Percentiles rank a stretch among this genome's conserved stretches.
Conservation (phyloP, 2,797 vertebrate species). For the Potorous gilbertii region DNA sequence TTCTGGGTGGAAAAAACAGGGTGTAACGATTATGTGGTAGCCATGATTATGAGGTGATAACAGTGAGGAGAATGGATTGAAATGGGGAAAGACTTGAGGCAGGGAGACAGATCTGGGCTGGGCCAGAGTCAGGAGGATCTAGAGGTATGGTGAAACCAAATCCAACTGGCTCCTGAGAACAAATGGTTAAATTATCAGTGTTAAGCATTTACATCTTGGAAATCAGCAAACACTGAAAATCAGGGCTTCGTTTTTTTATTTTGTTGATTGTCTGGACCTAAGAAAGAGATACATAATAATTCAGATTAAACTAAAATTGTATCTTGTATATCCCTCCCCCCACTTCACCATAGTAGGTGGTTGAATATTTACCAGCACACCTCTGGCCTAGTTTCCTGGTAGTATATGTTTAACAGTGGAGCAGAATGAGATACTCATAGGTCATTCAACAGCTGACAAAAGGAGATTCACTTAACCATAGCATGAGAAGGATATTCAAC, state of each 20-base stretch:
- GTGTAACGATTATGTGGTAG: too few species aligned
- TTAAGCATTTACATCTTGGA: background rate
- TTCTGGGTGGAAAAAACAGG: too few species aligned
- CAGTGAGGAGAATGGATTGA: background rate
- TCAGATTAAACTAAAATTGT: background rate
- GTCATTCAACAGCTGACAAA: too few species aligned
- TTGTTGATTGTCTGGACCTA: background rate
- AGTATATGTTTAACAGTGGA: background rate
- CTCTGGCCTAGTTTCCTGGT: background rate
- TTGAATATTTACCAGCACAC: too few species aligned
- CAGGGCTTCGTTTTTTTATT: background rate
- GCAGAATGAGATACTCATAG: background rate
- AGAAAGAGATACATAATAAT: background rate
- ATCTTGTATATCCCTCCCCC: background rate
- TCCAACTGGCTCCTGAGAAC: background rate
- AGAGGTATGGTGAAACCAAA: background rate
- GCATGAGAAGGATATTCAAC: too few species aligned
- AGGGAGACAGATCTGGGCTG: background rate
- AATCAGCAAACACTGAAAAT: background rate
- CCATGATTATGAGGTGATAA: background rate
- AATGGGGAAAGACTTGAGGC: background rate
- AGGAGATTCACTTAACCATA: too few species aligned
- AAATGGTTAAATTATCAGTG: background rate
- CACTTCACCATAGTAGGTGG: background rate
- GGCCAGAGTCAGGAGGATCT: background rate